phyloP scores from a whole-genome alignment of 64 coral and sea anemone genomes.

The Dendronephthya gigantea region DNA sequence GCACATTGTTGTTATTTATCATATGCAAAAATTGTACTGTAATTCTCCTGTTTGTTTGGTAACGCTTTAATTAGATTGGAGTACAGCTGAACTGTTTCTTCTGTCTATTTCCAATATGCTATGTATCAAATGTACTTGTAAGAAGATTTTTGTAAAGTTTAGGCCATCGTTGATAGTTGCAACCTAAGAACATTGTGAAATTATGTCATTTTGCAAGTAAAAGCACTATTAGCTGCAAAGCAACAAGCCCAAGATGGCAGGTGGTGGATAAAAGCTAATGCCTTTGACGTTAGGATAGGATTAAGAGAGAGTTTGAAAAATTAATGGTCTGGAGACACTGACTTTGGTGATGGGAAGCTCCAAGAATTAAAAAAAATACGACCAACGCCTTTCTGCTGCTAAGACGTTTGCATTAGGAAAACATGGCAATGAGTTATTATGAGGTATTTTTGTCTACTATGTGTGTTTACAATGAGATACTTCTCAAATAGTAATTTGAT shows the following conservation, averaged over 20 bases:
- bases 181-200: not conserved
- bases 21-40: not conserved
- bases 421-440: too few species aligned
- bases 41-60: not conserved
- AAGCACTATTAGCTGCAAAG: not conserved
- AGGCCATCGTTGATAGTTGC: not conserved
- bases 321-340: not conserved
- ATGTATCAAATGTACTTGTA: not conserved
- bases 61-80: not conserved
- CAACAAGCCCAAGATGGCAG: not conserved
- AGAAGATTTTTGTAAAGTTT: not conserved
- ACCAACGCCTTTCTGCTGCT: not conserved
- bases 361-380: conserved; percentile 33
- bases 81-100: not conserved
- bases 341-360: conserved; percentile 40
- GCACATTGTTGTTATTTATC: too few species aligned
- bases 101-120: not conserved
- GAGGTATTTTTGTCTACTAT: too few species aligned
- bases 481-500: too few species aligned
- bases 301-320: not conserved
- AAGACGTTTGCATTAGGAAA: not conserved
- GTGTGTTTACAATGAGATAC: too few species aligned
- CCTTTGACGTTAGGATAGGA: not conserved
- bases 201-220: not conserved
- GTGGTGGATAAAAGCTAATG: conserved; percentile 3